Percentiles rank a stretch among this genome's conserved stretches.
These are phyloP conservation scores for Dendrolimus kikuchii DNA, from an alignment of 1,140 invertebrate species.

Conservation along the genomic window DNA sequence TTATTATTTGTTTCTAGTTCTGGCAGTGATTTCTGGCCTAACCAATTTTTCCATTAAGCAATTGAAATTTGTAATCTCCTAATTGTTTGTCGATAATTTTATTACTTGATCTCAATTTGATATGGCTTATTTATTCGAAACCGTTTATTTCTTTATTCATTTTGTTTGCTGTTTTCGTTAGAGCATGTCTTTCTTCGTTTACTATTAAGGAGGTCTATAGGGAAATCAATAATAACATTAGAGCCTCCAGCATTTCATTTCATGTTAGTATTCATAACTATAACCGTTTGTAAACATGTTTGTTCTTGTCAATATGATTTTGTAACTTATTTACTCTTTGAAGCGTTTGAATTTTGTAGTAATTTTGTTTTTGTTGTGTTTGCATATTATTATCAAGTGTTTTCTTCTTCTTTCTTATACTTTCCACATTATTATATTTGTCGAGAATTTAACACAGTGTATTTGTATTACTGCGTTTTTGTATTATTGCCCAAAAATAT, in stretches of 20 bases:
- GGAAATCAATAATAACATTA: slow-evolving; percentile 18
- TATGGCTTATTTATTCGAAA: background rate
- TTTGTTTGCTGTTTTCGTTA: background rate
- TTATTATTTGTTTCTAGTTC: slow-evolving; percentile 59
- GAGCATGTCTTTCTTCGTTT: background rate
- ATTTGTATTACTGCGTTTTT: too few species aligned
- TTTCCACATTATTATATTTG: too few species aligned
- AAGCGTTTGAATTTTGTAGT: too few species aligned
- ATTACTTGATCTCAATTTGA: background rate
- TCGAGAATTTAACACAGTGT: too few species aligned
- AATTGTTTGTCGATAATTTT: background rate
- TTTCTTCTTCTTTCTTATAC: too few species aligned
- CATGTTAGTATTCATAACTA: slow-evolving; percentile 1
- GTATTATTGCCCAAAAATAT: too few species aligned
- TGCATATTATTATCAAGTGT: too few species aligned
- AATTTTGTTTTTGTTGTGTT: too few species aligned
- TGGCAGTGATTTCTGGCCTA: slow-evolving; percentile 51
- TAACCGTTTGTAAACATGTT: slow-evolving; percentile 11
- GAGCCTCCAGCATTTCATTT: slow-evolving; percentile 12
- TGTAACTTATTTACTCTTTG: too few species aligned
- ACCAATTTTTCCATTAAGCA: slow-evolving; percentile 49
- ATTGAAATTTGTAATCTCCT: background rate
- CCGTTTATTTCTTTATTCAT: background rate
- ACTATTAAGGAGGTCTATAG: slow-evolving; percentile 3
- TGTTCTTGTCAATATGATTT: slow-evolving; percentile 5